phyloP scores from a whole-genome alignment of 2,113 vertebrate species.

The Hyperopisus bebe region DNA sequence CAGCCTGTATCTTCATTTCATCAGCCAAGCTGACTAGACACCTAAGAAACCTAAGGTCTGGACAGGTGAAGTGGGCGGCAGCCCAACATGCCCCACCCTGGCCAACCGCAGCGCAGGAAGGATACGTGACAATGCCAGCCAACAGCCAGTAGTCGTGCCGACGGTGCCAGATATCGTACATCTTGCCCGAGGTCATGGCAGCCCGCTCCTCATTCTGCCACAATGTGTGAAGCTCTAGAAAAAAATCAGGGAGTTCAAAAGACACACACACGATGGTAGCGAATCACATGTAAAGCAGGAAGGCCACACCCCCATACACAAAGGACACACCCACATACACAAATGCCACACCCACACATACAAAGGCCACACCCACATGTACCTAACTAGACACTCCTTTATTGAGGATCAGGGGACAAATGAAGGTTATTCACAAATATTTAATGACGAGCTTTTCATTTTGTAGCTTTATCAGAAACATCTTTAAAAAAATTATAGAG shows the following conservation, averaged over 20 bases:
- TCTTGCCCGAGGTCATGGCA: constrained; percentile 86
- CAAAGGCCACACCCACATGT: not conserved
- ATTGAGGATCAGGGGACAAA: not conserved
- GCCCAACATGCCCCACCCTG: not conserved
- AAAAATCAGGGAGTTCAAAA: not conserved
- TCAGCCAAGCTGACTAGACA: not conserved
- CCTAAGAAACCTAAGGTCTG: not conserved
- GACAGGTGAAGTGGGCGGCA: not conserved
- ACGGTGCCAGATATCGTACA: constrained; percentile 96
- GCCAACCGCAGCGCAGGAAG: constrained; percentile 41
- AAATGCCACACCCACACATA: not conserved
- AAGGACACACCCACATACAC: not conserved
- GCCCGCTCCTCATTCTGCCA: constrained; percentile 96
- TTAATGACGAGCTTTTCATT: not conserved
- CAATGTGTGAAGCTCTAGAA: constrained; percentile 85
- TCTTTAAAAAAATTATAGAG: not conserved
- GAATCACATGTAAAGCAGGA: not conserved
- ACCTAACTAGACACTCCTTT: not conserved
- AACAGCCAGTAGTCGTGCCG: constrained; percentile 96
- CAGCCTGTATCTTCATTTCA: not conserved
- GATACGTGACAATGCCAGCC: constrained; percentile 97
- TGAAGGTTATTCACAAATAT: not conserved
- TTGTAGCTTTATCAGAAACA: not conserved
- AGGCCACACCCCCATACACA: not conserved
- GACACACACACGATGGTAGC: not conserved